A percentile compares a stretch with the other conserved stretches of the same genome.
Conservation (phyloP, 2,797 vertebrate genomes). For the Notolabrus celidotus region DNA sequence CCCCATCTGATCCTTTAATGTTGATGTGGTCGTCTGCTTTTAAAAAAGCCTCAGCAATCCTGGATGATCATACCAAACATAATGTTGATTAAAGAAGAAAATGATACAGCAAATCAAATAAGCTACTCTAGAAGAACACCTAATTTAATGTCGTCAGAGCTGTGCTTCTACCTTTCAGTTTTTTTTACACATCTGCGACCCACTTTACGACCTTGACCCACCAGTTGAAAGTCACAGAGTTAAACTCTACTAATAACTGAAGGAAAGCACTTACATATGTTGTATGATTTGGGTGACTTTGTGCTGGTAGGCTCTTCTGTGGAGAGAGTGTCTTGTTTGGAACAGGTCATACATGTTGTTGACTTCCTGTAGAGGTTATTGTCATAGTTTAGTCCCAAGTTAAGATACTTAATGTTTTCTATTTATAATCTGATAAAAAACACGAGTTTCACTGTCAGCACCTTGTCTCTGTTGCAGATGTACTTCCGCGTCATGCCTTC, state of each 20-base stretch:
- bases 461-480: constrained; percentile 95
- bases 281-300: constrained; percentile 89
- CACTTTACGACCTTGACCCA: no score
- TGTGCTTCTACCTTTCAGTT: no score
- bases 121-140: not conserved
- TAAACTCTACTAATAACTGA: constrained; percentile 22
- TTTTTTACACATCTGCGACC: no score
- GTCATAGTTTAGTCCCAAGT: not conserved
- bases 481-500: constrained; percentile 77
- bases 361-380: constrained; percentile 82
- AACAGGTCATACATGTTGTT: constrained; percentile 92
- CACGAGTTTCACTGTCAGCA: constrained; percentile 51
- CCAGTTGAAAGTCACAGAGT: no score
- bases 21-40: constrained; percentile 88
- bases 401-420: not conserved
- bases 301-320: constrained; percentile 91
- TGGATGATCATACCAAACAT: constrained; percentile 56
- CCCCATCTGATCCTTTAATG: constrained; percentile 83
- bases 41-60: constrained; percentile 94
- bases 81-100: not conserved
- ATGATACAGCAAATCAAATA: not conserved
- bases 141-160: no score
- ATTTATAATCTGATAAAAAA: not conserved
- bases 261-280: constrained; percentile 92
- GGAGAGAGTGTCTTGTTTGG: constrained; percentile 87